Base-by-base conservation (phyloP, 2,888 invertebrate genomes). In the Muschampia plurimacula region DNA sequence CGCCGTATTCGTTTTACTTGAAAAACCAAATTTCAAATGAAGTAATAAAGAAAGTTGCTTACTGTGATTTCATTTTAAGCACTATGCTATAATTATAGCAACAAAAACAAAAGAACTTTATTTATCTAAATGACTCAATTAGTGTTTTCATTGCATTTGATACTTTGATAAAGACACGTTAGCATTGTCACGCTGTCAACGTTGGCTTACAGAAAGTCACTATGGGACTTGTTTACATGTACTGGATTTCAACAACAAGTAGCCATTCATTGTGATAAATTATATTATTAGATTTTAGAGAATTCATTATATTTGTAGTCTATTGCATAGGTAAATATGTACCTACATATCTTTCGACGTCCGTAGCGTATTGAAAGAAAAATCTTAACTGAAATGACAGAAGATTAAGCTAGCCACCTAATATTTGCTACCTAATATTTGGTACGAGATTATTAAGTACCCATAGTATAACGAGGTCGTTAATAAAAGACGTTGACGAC, bases 121-220 rank as follows among this genome's bases (percentile, higher is more conserved):
- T 59, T 36, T 71, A 66, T 65, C 65, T 66, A 86, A 86, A 88
- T 86, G 86, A 84, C 84, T 86, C 84, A 86, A 90, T 91, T 90
- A 89, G 82, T 86, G 85, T 88, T 88, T 89, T 88, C 85, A 87
- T 86, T 83, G 86, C 78, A 79, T 72, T 71, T 71, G 59, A 71
- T 71, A 66, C n/a, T 46, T 6, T 59, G 70, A 71, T 71, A 71
- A 71, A 44, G 65, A 28, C 65, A 71, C 57, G 65, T 71, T n/a
- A 66, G 59, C 59, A 71, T 71, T 59, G 70, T 71, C 70, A 60
- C 65, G 59, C 65, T 71, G 70, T 71, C 70, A 65, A 66, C 70
- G n/a, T n/a, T n/a, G n/a, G n/a, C n/a, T n/a, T n/a, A n/a, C n/a
- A n/a, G n/a, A n/a, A n/a, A n/a, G 59, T 46, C 70, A 59, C 70